Conservation (phyloP, 2,113 vertebrate genomes). For the Myiagra hebetior region DNA sequence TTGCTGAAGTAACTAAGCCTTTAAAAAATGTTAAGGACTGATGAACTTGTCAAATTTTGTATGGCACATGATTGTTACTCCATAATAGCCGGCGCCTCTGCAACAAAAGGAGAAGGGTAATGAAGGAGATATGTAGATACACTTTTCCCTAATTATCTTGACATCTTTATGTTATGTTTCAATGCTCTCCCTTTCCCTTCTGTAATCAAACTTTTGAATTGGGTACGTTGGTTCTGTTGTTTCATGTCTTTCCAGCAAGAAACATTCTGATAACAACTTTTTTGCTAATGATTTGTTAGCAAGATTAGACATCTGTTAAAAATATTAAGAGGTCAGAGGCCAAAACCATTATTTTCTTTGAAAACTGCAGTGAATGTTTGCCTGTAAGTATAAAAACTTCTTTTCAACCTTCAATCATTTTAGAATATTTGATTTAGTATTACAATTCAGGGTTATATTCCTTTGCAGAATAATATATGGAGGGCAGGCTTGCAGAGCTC, state of each 20-base stretch:
- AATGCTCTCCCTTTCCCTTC: not conserved
- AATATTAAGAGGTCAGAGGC: not conserved
- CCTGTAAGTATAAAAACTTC: slow-evolving; percentile 21
- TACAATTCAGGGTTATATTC: slow-evolving; percentile 62
- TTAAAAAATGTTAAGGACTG: not conserved
- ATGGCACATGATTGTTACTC: not conserved
- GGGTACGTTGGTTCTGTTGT: not conserved
- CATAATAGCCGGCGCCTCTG: not conserved
- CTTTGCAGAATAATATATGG: slow-evolving; percentile 42
- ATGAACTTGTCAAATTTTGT: not conserved
- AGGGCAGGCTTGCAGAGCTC: not conserved
- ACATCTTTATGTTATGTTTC: not conserved
- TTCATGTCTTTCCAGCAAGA: slow-evolving; percentile 28
- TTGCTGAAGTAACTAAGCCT: not conserved
- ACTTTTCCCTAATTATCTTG: not conserved
- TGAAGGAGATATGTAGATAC: not conserved
- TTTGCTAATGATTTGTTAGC: slow-evolving; percentile 41
- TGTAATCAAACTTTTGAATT: not conserved
- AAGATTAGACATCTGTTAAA: slow-evolving; percentile 50
- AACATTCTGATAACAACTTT: not conserved
- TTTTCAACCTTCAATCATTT: slow-evolving; percentile 52
- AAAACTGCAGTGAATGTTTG: slow-evolving; percentile 13
- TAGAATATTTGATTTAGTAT: slow-evolving; percentile 46
- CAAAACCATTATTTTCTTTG: slow-evolving; percentile 38
- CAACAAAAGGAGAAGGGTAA: not conserved